phyloP scores from a whole-genome alignment of 2,113 vertebrate genomes.

The Balaeniceps rex region DNA sequence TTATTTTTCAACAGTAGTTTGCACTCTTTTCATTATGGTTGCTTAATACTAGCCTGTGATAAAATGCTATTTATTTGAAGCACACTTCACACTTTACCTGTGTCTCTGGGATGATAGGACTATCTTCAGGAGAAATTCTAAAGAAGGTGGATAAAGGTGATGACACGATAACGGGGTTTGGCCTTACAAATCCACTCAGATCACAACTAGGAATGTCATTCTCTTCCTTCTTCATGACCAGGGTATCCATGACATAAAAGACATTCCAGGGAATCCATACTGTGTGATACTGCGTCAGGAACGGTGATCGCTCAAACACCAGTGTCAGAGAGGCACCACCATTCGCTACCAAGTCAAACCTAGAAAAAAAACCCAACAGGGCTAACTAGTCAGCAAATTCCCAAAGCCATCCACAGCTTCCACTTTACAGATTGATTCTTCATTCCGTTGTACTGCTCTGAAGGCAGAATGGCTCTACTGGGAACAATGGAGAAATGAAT shows the following conservation, averaged over 20 bases:
- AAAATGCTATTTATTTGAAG: neutral
- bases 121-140: slow-evolving; percentile 90
- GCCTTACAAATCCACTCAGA: slow-evolving; percentile 89
- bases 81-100: slow-evolving; percentile 77
- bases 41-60: neutral
- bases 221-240: slow-evolving; percentile 97
- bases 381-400: neutral
- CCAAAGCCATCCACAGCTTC: neutral
- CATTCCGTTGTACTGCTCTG: neutral
- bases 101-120: slow-evolving; percentile 94
- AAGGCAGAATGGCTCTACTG: neutral
- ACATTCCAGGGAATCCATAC: slow-evolving; percentile 98
- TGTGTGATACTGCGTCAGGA: slow-evolving; percentile 87
- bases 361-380: slow-evolving; percentile 40
- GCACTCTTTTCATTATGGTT: neutral
- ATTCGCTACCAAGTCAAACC: slow-evolving; percentile 96
- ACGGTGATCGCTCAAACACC: slow-evolving; percentile 90
- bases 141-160: slow-evolving; percentile 94
- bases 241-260: slow-evolving; percentile 95
- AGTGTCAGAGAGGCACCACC: slow-evolving; percentile 91
- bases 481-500: slow-evolving; percentile 21
- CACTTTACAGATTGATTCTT: neutral
- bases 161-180: slow-evolving; percentile 87
- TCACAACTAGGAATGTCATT: slow-evolving; percentile 96
- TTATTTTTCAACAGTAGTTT: neutral